Evolutionary conservation across 1,140 invertebrate species (phyloP), one percentile per base, ranked within the genome.

Genomic region (Papilio dardanus): DNA sequence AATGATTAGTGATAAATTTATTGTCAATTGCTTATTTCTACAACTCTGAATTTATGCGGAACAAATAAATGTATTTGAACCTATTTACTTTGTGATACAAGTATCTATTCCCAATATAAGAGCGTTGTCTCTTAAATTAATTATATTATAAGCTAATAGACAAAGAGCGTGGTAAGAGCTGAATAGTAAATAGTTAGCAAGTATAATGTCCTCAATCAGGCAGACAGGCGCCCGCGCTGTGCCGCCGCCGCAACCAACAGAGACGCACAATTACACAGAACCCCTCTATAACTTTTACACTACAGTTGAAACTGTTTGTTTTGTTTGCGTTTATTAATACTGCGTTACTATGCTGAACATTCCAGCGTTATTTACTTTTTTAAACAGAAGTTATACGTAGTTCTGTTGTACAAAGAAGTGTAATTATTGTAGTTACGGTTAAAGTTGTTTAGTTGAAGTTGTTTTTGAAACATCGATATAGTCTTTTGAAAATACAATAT

Each of bases 101-200:
- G 35, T n/a, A n/a, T n/a, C n/a, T 37, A 37, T 37, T 37, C 8
- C 35, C 6, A 37, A 37, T 37, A 37, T 0, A 37, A 0, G 35
- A 37, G 35, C 4, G 8, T 10, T 10, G 7, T 37, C 35, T 12
- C 12, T 37, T 8, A 7, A 8, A 12, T 37, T 10, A 12, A 8
- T 10, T 37, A 37, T 37, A 37, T 37, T 37, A 7, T 0, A n/a
- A n/a, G n/a, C n/a, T 46, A 62, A 62, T 62, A 28, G 24, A 62
- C 54, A 10, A 28, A 58, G 12, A 19, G 46, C 46, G 46, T 21
- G 10, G 8, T 2, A 54, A 54, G 21, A 62, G 54, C 12, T 28
- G 54, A 14, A 62, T 62, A 54, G 50, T 54, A 62, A 62, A 16
- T 62, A 62, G 54, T 62, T 58, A 28, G 54, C 3, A 24, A 62